These are phyloP conservation scores for Mormyrops boulengeri DNA, from an alignment of 2,797 vertebrate species.

Conservation along the genomic window DNA sequence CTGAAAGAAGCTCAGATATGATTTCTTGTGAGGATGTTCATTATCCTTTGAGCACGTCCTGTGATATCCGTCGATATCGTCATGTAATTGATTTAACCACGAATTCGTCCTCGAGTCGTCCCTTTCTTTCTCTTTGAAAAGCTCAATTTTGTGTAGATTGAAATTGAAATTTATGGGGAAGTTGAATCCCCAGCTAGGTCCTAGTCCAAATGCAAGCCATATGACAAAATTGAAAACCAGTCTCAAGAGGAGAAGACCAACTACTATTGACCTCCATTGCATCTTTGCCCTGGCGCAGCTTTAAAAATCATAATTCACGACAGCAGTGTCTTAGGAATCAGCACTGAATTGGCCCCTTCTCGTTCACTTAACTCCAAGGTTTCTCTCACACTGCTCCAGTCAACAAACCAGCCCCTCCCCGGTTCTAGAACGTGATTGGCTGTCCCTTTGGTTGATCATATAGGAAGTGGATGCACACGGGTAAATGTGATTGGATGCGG, in stretches of 20 bases:
- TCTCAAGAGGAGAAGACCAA: slow-evolving; percentile 80
- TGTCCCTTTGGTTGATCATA: not conserved
- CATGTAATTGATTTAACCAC: slow-evolving; percentile 51
- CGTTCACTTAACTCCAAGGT: slow-evolving; percentile 28
- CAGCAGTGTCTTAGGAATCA: slow-evolving; percentile 29
- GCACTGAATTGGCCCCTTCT: not conserved
- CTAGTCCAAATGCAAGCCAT: slow-evolving; percentile 74
- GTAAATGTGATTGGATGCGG: slow-evolving; percentile 37
- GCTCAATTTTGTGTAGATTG: slow-evolving; percentile 58
- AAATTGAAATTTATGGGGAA: slow-evolving; percentile 62
- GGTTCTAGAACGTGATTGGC: slow-evolving; percentile 48
- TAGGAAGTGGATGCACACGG: accelerated
- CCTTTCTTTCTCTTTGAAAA: slow-evolving; percentile 49
- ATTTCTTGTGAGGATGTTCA: slow-evolving; percentile 43
- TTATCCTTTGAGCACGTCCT: slow-evolving; percentile 39
- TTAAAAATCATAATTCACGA: slow-evolving; percentile 64
- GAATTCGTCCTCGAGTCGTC: slow-evolving; percentile 29
- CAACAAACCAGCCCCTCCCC: slow-evolving; percentile 55
- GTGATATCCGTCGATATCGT: slow-evolving; percentile 11
- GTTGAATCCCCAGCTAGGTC: slow-evolving; percentile 77
- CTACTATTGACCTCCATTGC: slow-evolving; percentile 89
- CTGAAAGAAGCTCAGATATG: slow-evolving; percentile 68
- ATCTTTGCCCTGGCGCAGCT: slow-evolving; percentile 66
- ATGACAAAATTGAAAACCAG: slow-evolving; percentile 75
- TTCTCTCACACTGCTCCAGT: slow-evolving; percentile 56